Percentiles rank a stretch among this genome's conserved stretches.
Conservation (phyloP, 2,797 vertebrate genomes). For the Acrocephalus scirpaceus region DNA sequence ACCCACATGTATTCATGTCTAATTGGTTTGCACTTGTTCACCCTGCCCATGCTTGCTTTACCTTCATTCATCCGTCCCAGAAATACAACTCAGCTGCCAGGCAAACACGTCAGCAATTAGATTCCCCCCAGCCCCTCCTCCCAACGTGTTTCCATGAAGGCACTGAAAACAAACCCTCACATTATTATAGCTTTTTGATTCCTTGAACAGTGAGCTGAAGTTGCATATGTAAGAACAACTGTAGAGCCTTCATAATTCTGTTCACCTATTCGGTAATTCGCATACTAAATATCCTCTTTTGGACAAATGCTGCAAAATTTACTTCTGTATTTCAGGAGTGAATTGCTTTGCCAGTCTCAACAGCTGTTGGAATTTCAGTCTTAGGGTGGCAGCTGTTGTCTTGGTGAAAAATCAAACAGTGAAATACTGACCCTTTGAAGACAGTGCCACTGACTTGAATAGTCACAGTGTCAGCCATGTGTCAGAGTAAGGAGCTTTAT, state of each 20-base stretch:
- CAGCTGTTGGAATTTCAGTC: conserved; percentile 46
- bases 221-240: neutral
- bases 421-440: conserved; percentile 53
- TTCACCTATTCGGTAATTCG: neutral
- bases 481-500: conserved; percentile 8
- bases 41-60: neutral
- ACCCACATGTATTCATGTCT: neutral
- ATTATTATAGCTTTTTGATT: neutral
- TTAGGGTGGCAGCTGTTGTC: conserved; percentile 64
- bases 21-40: conserved; percentile 29
- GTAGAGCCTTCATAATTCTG: neutral
- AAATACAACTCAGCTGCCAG: conserved; percentile 2
- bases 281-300: neutral
- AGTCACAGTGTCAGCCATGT: neutral
- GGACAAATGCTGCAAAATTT: neutral
- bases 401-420: conserved; percentile 48
- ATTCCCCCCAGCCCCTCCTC: neutral
- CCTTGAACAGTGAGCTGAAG: neutral
- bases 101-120: neutral
- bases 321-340: neutral
- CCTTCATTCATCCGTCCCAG: neutral
- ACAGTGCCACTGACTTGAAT: conserved; percentile 37
- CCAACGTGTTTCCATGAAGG: neutral
- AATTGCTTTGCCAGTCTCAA: conserved; percentile 25
- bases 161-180: neutral